Base-by-base conservation (phyloP, 2,113 vertebrate species). In the Engystomops pustulosus region DNA sequence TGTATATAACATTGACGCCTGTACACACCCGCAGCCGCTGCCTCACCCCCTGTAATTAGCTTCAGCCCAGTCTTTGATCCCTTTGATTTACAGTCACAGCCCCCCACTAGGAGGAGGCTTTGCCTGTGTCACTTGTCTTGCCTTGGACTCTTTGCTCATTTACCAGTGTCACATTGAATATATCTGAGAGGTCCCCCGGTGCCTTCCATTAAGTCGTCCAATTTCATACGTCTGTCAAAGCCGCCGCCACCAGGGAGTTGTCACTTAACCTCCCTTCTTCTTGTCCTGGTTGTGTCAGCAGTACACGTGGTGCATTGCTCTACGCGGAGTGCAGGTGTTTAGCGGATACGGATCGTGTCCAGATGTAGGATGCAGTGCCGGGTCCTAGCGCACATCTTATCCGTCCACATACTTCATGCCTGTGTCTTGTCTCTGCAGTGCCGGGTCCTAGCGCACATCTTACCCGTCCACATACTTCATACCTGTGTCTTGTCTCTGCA, bases 401-500 rank as follows among this genome's bases (percentile, higher is more conserved):
- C 18, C 2, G 7, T n/a, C n/a, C n/a, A n/a, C n/a, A 18, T 32
- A 68, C 14, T 68, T 68, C 17, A 15, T n/a, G 5, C 23, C 30
- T 65, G 12, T 17, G 17, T 53, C n/a, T n/a, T n/a, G n/a, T n/a
- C n/a, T n/a, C n/a, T n/a, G n/a, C n/a, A n/a, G n/a, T n/a, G n/a
- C n/a, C n/a, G n/a, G 44, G 44, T 45, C 62, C 32, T 67, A 67
- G 32, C 36, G 32, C 60, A n/a, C 1, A 6, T 49, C 47, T 49
- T 8, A 55, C 23, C 18, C 3, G 14, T 41, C 38, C 38, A n/a
- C 8, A 20, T 34, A 69, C 2, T 2, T 49, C 18, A 3, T 45
- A 11, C 7, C 30, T 87, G 44, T 87, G 9, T 76, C 67, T 18
- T 0, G 83, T 65, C 71, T 10, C 65, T 87, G 6, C 87, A 99